phyloP scores from a whole-genome alignment of 2,888 invertebrate genomes.

The Zootermopsis nevadensis region DNA sequence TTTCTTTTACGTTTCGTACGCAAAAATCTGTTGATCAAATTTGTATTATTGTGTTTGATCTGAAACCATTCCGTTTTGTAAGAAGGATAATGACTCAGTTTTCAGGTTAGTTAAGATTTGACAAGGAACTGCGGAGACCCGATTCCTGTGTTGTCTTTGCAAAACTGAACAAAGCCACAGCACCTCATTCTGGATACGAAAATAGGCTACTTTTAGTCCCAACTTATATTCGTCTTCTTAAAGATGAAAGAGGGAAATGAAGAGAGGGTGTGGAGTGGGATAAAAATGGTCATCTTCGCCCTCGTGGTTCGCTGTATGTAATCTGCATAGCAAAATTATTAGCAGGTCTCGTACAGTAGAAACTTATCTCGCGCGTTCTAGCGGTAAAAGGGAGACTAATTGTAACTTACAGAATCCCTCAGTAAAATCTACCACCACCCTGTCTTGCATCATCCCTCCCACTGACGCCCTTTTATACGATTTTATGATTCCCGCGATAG shows the following conservation, averaged over 20 bases:
- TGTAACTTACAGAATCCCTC: conserved; percentile 49
- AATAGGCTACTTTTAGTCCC: background rate
- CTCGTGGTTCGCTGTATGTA: conserved; percentile 32
- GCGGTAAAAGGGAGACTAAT: conserved; percentile 45
- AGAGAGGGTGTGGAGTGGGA: background rate
- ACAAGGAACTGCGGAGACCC: background rate
- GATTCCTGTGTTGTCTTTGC: background rate
- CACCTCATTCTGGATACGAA: background rate
- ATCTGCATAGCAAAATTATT: conserved; percentile 44
- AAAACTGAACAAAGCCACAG: background rate
- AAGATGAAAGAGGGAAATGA: background rate
- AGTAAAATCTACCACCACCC: conserved; percentile 40
- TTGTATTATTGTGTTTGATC: no score
- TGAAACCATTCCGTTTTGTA: background rate
- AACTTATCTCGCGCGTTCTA: conserved; percentile 37
- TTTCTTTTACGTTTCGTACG: no score
- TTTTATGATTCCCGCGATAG: conserved; percentile 51
- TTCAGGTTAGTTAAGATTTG: background rate
- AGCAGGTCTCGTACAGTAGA: conserved; percentile 25
- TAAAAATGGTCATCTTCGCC: conserved; percentile 41
- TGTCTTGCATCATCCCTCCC: conserved; percentile 17
- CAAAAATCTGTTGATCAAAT: no score
- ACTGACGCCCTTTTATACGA: conserved; percentile 36
- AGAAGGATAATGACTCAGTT: background rate
- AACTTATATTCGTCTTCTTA: background rate